Conservation (phyloP, 2,888 invertebrate species). For the Saturnia japonica region DNA sequence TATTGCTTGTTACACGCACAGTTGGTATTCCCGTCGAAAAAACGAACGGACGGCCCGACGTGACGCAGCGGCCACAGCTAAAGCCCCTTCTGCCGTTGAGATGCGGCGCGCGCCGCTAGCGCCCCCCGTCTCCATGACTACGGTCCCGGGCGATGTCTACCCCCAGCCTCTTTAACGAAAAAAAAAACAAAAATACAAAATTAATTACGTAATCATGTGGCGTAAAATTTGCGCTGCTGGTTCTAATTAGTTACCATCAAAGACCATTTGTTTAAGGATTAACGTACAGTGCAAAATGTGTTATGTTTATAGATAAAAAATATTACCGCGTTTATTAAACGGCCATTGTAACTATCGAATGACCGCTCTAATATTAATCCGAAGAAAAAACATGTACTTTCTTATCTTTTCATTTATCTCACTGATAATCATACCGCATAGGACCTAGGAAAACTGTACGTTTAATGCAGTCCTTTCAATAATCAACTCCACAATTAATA, state of each 20-base stretch:
- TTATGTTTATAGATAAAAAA: background rate
- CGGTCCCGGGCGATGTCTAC: slow-evolving; percentile 74
- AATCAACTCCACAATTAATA: no score
- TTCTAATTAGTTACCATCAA: slow-evolving; percentile 55
- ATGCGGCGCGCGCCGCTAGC: slow-evolving; percentile 77
- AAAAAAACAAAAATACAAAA: slow-evolving; percentile 80
- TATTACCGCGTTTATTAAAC: background rate
- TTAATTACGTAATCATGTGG: slow-evolving; percentile 76
- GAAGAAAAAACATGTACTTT: no score
- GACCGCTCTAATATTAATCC: no score
- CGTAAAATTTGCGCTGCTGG: slow-evolving; percentile 60
- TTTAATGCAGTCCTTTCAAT: no score
- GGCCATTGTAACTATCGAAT: no score
- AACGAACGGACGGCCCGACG: slow-evolving; percentile 47
- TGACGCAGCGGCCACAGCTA: slow-evolving; percentile 66
- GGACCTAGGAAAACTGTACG: no score
- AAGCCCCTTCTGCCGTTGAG: slow-evolving; percentile 67
- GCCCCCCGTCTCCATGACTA: slow-evolving; percentile 71
- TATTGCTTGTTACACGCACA: slow-evolving; percentile 8
- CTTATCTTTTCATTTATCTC: no score
- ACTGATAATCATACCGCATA: no score
- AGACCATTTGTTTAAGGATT: slow-evolving; percentile 47
- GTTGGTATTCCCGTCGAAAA: slow-evolving; percentile 56
- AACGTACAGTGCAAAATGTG: slow-evolving; percentile 27
- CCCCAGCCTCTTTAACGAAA: slow-evolving; percentile 60